Evolutionary conservation across 2,797 vertebrate genomes (phyloP).

Genomic region (Falco novaeseelandiae): DNA sequence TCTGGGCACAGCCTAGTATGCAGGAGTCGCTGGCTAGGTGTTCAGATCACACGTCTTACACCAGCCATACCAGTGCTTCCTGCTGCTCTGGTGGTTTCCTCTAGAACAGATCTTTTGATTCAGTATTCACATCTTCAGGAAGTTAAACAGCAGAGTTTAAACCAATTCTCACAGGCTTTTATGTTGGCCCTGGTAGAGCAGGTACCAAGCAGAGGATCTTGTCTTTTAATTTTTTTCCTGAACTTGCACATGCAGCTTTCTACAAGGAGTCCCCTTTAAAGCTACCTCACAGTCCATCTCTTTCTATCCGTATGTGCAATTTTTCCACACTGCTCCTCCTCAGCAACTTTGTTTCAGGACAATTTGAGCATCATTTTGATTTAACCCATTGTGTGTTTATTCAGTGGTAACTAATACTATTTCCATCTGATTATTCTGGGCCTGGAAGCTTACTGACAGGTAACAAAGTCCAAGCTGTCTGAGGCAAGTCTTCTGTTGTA

Average conservation of each 20-base stretch:
- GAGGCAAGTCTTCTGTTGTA: background rate
- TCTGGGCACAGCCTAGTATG: background rate
- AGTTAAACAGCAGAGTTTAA: background rate
- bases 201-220: conserved; percentile 28
- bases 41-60: background rate
- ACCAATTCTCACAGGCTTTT: background rate
- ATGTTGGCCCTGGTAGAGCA: background rate
- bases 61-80: background rate
- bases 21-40: background rate
- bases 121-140: conserved; percentile 18
- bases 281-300: background rate
- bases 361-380: background rate
- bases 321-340: background rate
- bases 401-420: background rate
- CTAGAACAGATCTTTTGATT: background rate
- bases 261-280: background rate
- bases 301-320: background rate
- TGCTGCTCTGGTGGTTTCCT: background rate
- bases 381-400: background rate
- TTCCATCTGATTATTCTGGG: background rate
- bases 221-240: background rate
- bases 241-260: background rate
- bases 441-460: background rate
- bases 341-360: background rate
- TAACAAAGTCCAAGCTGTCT: background rate